Evolutionary conservation across 2,113 vertebrate genomes (phyloP).

Genomic region (Hipposideros armiger): DNA sequence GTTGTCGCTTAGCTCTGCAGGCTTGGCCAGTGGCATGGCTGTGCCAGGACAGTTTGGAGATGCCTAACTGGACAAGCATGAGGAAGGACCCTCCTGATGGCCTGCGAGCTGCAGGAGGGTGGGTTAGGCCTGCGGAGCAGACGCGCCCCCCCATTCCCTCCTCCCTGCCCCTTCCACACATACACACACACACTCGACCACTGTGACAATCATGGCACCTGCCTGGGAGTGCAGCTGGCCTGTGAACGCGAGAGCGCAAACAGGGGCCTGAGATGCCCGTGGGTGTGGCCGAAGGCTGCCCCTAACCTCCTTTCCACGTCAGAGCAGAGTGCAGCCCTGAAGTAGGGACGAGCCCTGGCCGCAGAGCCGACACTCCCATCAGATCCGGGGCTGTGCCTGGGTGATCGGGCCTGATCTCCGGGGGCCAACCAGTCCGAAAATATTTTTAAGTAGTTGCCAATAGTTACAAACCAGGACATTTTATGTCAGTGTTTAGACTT

Average conservation of each 20-base stretch:
- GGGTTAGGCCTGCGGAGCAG: neutral
- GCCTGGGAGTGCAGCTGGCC: too few species aligned
- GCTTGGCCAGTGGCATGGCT: accelerated
- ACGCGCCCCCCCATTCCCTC: accelerated
- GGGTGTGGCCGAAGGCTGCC: accelerated
- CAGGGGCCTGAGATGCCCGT: accelerated
- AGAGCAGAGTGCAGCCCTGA: neutral
- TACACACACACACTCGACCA: neutral
- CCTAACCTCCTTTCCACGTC: neutral
- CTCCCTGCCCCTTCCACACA: too few species aligned
- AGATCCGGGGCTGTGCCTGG: too few species aligned
- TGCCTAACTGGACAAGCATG: accelerated
- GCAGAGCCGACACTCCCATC: neutral
- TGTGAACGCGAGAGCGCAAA: too few species aligned
- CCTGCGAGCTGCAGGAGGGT: too few species aligned
- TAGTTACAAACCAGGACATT: too few species aligned
- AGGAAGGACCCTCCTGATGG: neutral
- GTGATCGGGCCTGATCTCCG: accelerated
- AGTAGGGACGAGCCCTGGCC: accelerated
- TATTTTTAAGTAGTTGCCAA: neutral
- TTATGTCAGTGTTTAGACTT: accelerated
- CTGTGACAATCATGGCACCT: too few species aligned
- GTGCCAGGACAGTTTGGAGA: neutral
- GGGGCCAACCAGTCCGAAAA: neutral
- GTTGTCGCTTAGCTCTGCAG: too few species aligned